Evolutionary conservation across 1,140 invertebrate genomes (phyloP), one percentile per base, ranked within the genome.

Genomic region (Lysiphlebus fabarum): DNA sequence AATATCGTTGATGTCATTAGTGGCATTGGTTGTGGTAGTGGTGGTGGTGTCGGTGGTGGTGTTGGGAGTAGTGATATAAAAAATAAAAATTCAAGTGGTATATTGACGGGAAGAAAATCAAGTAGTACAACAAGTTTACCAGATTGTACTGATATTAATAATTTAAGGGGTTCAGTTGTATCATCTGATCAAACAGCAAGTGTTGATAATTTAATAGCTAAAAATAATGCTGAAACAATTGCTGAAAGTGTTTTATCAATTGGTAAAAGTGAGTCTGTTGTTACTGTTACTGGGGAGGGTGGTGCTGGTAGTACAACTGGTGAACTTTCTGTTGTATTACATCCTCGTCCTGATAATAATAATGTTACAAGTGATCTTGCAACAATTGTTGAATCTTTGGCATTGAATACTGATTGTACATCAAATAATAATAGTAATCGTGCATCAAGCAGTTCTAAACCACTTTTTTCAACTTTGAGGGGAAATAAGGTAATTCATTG

Each of bases 71-170:
- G 75, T 7, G 70, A 41, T 47, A 56, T n/a, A 69, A 81, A 82
- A 59, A 73, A 56, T 43, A 82, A 84, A 66, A 78, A 77, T 55
- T 81, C 80, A 62, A 67, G 77, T 2, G 83, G 83, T 65, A 83
- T 88, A 10, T 72, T 93, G 38, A 90, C 88, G 3, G 91, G 90
- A 67, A 83, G 93, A 55, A 97, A 97, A 79, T 95, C 93, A 48
- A 96, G 91, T 75, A 97, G 94, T 36, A 98, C 95, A 3, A 93
- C 92, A 17, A 94, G 91, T 72, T 79, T 95, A 65, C 90, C 92
- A 1, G 92, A 95, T 73, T 91, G 90, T 11, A 92, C 90, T 0
- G 90, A 92, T 60, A 79, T 65, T 11, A 26, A n/a, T n/a, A 69
- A 65, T 47, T 80, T 80, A 58, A 77, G 88, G 73, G 82, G 85